Conservation (phyloP, 2,888 invertebrate genomes). For the Meghimatium bilineatum region DNA sequence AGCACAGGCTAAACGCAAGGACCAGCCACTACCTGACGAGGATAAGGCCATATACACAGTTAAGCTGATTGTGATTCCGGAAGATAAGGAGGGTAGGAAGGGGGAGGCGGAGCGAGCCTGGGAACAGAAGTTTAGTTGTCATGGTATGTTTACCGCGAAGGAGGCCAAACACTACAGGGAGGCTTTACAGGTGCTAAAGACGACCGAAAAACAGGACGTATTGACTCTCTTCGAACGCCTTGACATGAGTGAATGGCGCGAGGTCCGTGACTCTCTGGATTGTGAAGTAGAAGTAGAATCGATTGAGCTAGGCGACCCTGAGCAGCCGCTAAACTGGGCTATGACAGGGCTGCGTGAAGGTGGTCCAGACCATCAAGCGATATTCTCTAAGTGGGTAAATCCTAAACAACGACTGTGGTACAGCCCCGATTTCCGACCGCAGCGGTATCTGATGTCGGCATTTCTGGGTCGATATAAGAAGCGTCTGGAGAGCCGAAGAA, state of each 20-base stretch:
- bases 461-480: neutral
- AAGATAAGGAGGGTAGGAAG: neutral
- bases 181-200: neutral
- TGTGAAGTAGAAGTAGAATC: neutral
- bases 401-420: neutral
- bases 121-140: neutral
- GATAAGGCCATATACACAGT: neutral
- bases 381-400: neutral
- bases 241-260: neutral
- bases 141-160: neutral
- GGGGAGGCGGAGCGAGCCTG: too few species aligned
- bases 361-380: neutral
- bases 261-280: neutral
- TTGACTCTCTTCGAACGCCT: neutral
- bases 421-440: neutral
- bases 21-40: neutral
- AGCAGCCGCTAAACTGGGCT: neutral
- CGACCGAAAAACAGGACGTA: neutral
- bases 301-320: neutral
- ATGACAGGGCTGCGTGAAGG: neutral
- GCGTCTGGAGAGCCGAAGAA: neutral
- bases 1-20: too few species aligned
- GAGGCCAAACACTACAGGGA: neutral
- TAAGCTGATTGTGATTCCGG: neutral
- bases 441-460: neutral